Percentiles rank a stretch among this genome's conserved stretches.
phyloP scores from a whole-genome alignment of 2,888 invertebrate species.

The Cantharis rustica region DNA sequence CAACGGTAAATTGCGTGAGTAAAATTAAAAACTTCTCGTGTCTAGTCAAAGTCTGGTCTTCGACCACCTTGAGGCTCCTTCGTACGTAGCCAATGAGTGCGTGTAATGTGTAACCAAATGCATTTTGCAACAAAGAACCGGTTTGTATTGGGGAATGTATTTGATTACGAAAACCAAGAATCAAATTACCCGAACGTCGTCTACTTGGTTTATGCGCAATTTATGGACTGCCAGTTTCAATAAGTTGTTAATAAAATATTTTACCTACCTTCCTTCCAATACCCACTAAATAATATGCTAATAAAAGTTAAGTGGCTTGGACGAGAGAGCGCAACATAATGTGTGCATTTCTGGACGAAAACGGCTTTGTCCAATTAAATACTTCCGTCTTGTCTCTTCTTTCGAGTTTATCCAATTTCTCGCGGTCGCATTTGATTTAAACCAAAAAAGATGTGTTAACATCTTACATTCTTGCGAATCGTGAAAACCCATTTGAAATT shows the following conservation, averaged over 20 bases:
- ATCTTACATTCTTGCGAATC: neutral
- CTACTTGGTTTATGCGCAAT: slow-evolving; percentile 3
- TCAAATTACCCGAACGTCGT: slow-evolving; percentile 26
- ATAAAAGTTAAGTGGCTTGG: neutral
- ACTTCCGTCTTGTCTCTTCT: neutral
- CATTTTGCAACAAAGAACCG: slow-evolving; percentile 15
- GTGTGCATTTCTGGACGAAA: too few relatives aligned
- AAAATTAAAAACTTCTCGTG: slow-evolving; percentile 35
- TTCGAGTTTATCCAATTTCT: neutral
- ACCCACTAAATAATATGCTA: neutral
- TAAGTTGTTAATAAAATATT: slow-evolving; percentile 1
- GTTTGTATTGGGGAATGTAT: slow-evolving; percentile 12
- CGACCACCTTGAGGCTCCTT: slow-evolving; percentile 14
- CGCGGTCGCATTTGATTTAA: neutral
- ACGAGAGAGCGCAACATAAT: neutral
- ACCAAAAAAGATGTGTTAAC: too few relatives aligned
- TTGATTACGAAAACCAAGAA: slow-evolving; percentile 32
- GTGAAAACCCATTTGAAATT: neutral
- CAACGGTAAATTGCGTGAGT: slow-evolving; percentile 29
- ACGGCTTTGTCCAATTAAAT: neutral
- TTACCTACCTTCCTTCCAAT: neutral
- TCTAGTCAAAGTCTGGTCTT: slow-evolving; percentile 38
- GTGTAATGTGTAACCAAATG: slow-evolving; percentile 9
- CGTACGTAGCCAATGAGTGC: slow-evolving; percentile 7
- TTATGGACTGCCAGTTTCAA: slow-evolving; percentile 8